phyloP scores from a whole-genome alignment of 1,140 invertebrate genomes.

The Leptopilina clavipes region DNA sequence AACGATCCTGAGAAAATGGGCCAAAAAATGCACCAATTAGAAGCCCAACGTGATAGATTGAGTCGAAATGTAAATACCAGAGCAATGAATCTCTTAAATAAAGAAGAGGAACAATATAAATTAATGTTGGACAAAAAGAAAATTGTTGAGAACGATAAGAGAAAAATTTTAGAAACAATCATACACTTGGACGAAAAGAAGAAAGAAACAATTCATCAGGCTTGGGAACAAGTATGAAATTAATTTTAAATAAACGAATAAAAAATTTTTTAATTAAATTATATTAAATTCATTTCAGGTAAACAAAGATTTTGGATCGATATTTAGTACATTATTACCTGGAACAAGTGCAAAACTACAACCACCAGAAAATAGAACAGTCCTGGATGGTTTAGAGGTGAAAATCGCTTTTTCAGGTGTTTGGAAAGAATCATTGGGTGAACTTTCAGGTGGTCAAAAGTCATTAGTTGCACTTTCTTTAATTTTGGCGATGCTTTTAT shows the following conservation, averaged over 20 bases:
- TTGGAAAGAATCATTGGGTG: constrained; percentile 97
- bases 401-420: constrained; percentile 94
- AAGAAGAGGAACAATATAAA: constrained; percentile 90
- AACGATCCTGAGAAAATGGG: constrained; percentile 73
- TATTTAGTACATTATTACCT: constrained; percentile 93
- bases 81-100: constrained; percentile 89
- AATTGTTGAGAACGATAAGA: constrained; percentile 91
- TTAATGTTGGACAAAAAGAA: constrained; percentile 86
- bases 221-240: constrained; percentile 82
- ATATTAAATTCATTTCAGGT: constrained; percentile 72
- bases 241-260: too few relatives aligned
- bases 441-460: constrained; percentile 97
- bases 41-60: constrained; percentile 83
- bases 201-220: constrained; percentile 84
- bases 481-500: constrained; percentile 96
- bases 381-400: constrained; percentile 93
- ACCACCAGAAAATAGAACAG: constrained; percentile 82
- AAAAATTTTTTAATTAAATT: too few relatives aligned
- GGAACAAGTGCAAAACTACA: constrained; percentile 90
- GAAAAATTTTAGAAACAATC: constrained; percentile 89
- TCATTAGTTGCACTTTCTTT: constrained; percentile 97
- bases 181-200: constrained; percentile 93
- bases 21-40: constrained; percentile 77
- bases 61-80: constrained; percentile 88
- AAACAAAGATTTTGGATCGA: constrained; percentile 95